Evolutionary conservation across 1,140 invertebrate genomes (phyloP).

Genomic region (Dendroctonus valens): DNA sequence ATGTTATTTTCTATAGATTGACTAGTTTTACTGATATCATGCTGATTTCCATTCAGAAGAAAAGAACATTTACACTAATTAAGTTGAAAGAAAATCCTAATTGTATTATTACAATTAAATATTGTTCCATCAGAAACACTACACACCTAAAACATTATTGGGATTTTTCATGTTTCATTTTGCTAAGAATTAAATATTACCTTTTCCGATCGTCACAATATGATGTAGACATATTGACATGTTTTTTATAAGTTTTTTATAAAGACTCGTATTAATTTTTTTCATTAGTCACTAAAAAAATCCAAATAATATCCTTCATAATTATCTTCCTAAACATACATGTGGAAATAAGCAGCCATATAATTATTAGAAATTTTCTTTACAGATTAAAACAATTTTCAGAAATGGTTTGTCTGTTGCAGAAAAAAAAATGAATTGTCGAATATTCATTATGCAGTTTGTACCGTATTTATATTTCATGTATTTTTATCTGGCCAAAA

Average conservation of each 20-base stretch:
- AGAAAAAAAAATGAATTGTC: too few relatives aligned
- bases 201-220: background rate
- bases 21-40: background rate
- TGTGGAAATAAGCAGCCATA: too few relatives aligned
- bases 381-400: too few relatives aligned
- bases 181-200: background rate
- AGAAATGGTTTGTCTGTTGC: too few relatives aligned
- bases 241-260: background rate
- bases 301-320: background rate
- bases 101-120: slow-evolving; percentile 14
- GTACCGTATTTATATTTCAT: too few relatives aligned
- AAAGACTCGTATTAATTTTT: background rate
- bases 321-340: background rate
- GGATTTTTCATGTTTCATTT: background rate
- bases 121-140: slow-evolving; percentile 9
- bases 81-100: slow-evolving; percentile 24
- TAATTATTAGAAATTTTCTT: too few relatives aligned
- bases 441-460: too few relatives aligned
- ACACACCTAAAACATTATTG: slow-evolving; percentile 15
- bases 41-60: slow-evolving; percentile 16
- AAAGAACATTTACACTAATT: slow-evolving; percentile 25
- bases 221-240: background rate
- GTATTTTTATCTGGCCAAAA: too few relatives aligned
- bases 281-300: background rate
- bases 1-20: background rate